Evolutionary conservation across 2,888 invertebrate species (phyloP).

Genomic region (Leptogaster cylindrica): DNA sequence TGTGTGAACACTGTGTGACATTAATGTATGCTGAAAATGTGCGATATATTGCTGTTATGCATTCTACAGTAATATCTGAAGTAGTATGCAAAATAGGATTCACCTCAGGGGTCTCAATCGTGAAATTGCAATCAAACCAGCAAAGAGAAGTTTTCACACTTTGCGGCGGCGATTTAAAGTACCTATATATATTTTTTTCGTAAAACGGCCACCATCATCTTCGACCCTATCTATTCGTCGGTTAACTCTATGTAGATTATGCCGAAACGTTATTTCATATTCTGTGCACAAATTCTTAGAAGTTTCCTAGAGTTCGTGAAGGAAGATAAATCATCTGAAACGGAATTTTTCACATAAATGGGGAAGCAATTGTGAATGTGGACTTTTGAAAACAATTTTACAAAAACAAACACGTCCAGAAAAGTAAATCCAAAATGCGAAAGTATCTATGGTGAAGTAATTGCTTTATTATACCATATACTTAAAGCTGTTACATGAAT

Average conservation of each 20-base stretch:
- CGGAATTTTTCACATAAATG: background rate
- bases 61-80: conserved; percentile 44
- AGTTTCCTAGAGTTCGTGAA: conserved; percentile 30
- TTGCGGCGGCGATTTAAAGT: conserved; percentile 35
- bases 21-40: conserved; percentile 45
- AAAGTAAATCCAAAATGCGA: no score
- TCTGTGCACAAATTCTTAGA: conserved; percentile 27
- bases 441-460: no score
- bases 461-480: no score
- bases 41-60: conserved; percentile 46
- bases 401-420: no score
- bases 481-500: no score
- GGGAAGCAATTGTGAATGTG: no score
- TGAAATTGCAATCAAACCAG: conserved; percentile 44
- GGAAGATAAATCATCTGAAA: conserved; percentile 23
- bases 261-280: conserved; percentile 28
- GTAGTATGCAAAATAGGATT: conserved; percentile 46
- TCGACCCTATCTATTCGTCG: conserved; percentile 36
- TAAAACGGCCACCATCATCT: conserved; percentile 38
- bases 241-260: conserved; percentile 26
- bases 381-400: no score
- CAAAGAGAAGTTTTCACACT: conserved; percentile 46
- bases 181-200: no score
- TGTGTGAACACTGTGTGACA: conserved; percentile 37
- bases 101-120: conserved; percentile 48